Evolutionary conservation across 2,113 vertebrate species (phyloP), one percentile per base, ranked within the genome.

Genomic region (Sorex araneus): DNA sequence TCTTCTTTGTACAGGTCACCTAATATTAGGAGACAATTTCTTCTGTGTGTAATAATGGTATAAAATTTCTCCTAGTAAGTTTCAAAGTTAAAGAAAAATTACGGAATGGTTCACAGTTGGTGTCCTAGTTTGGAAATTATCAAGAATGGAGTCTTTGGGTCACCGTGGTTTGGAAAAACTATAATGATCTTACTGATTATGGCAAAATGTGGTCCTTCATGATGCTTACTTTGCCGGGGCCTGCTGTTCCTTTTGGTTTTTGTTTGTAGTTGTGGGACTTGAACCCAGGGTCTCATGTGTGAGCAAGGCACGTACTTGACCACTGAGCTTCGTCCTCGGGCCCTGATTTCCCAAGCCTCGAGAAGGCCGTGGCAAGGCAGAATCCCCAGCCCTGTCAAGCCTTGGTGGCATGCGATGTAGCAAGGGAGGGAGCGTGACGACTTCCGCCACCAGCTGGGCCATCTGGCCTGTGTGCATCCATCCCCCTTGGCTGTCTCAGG

Each of bases 41-140:
- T 84, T 57, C 43, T 8, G 45, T 86, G 91, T 92, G 43, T 9
- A 71, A 50, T 15, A 54, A 66, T 88, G n/a, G 25, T 43, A 71
- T 32, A 71, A 78, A 78, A 21, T 92, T 80, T 87, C 21, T 81
- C 75, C 43, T 45, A 43, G 27, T 80, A 43, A 67, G 64, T 84
- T 87, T 75, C 64, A 1, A 54, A 83, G n/a, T 63, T 83, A 30
- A 88, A 80, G 71, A 63, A 84, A 63, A 82, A 64, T 66, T 66
- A 60, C 25, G 66, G 90, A 80, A n/a, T 67, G 34, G 18, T 36
- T 18, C 75, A 45, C 50, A 67, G 12, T 36, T 81, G 25, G 43
- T 89, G 6, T n/a, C 43, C n/a, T 78, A 15, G 78, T 86, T 23
- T 76, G 54, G 70, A 88, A 84, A 91, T 77, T 81, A n/a, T 84